These are phyloP conservation scores for Asbolus verrucosus DNA, from an alignment of 1,140 invertebrate species.

Conservation along the genomic window DNA sequence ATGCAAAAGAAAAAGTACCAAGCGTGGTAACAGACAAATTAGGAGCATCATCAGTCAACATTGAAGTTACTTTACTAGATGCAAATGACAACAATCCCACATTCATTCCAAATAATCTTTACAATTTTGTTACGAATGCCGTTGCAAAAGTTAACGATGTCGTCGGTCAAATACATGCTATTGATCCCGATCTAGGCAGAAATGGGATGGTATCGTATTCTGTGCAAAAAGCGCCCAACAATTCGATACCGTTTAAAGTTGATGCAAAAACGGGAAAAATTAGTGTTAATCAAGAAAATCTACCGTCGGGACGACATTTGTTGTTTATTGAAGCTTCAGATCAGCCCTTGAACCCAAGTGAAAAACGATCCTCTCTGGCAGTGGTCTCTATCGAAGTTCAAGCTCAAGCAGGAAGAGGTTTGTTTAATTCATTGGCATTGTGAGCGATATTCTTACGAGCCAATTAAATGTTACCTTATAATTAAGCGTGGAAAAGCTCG, in stretches of 20 bases:
- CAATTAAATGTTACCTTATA: too few species aligned
- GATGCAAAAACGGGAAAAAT: conserved; percentile 79
- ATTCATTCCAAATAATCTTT: conserved; percentile 85
- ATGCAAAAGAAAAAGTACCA: conserved; percentile 79
- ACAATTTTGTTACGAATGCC: conserved; percentile 79
- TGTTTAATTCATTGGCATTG: conserved; percentile 38
- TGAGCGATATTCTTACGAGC: too few species aligned
- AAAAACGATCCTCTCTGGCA: conserved; percentile 83
- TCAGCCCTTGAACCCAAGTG: conserved; percentile 84
- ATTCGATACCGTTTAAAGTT: conserved; percentile 77
- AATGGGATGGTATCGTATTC: conserved; percentile 85
- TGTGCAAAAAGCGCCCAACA: conserved; percentile 77
- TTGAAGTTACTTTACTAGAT: conserved; percentile 83
- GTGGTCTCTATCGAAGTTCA: conserved; percentile 82
- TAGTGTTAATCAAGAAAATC: conserved; percentile 74
- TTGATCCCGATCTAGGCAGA: conserved; percentile 83
- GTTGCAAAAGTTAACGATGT: conserved; percentile 75
- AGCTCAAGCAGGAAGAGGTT: conserved; percentile 68
- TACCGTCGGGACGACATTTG: conserved; percentile 77
- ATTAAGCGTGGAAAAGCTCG: too few species aligned
- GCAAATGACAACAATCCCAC: conserved; percentile 90
- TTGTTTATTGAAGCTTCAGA: conserved; percentile 86
- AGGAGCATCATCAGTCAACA: conserved; percentile 75
- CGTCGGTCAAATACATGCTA: conserved; percentile 81
- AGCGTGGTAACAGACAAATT: conserved; percentile 70